These are phyloP conservation scores for Teleopsis dalmanni DNA, from an alignment of 1,140 invertebrate species.

Conservation along the genomic window DNA sequence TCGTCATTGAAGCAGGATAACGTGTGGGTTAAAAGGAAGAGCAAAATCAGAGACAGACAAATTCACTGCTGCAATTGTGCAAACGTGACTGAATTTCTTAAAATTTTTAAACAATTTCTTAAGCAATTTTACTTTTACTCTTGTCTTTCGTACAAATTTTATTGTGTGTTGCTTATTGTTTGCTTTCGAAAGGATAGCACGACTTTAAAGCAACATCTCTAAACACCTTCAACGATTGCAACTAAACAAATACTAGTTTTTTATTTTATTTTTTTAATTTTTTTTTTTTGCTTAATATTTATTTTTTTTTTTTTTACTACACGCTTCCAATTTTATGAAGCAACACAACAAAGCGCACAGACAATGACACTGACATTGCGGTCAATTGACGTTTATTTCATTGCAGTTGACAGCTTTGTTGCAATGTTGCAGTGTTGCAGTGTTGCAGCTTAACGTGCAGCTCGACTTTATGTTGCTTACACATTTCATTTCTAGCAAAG, in stretches of 20 bases:
- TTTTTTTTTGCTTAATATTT: too few relatives aligned
- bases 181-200: too few relatives aligned
- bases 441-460: not conserved
- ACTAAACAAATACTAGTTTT: too few relatives aligned
- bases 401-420: constrained; percentile 13
- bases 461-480: not conserved
- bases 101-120: not conserved
- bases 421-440: not conserved
- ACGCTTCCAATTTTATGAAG: too few relatives aligned
- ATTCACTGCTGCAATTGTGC: constrained; percentile 3
- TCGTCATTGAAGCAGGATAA: too few relatives aligned
- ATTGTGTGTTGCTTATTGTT: not conserved
- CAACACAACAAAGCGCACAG: too few relatives aligned
- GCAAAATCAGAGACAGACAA: too few relatives aligned
- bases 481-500: constrained; percentile 1
- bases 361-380: constrained; percentile 16
- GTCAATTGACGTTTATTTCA: constrained; percentile 19
- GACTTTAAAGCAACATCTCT: too few relatives aligned
- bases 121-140: not conserved
- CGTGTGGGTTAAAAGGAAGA: too few relatives aligned
- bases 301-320: too few relatives aligned
- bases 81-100: constrained; percentile 5
- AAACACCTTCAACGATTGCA: too few relatives aligned
- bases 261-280: too few relatives aligned
- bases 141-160: not conserved